Base-by-base conservation (phyloP, 1,140 invertebrate genomes). In the Eciton burchellii region DNA sequence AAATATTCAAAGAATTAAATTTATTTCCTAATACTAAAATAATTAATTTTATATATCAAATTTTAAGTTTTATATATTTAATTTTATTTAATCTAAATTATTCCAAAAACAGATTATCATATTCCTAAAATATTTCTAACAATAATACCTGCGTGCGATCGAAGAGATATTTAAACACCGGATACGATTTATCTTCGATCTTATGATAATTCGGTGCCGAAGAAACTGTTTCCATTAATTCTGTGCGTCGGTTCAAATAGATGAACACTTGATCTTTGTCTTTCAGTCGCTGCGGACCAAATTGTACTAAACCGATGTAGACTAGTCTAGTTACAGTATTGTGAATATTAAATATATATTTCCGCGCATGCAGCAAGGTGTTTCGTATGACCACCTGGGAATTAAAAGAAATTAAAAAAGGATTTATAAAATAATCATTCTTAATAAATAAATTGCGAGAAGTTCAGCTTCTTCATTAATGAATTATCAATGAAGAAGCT, bases 231-330 rank as follows among this genome's bases (percentile, higher is more conserved):
- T 98, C 96, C 76, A 95, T 91, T 3, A 97, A 81, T 71, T 94
- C 92, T 0, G 95, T 95, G 45, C 93, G 94, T 8, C 93, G 94
- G 90, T 97, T 97, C 0, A 97, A 56, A 87, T 96, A 97, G 3
- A 97, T 93, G 91, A 96, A 97, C 29, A 95, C 93, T 92, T 96
- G 95, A 89, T 97, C 97, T 84, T 97, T 97, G 65, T 97, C 96
- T 85, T 96, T 95, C 14, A 95, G 88, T 56, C 94, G 93, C 57
- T 96, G 95, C 0, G 95, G 95, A 0, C 97, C 97, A 88, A 97
- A 95, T 86, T 97, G 96, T 16, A 97, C 82, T 3, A 98, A 88
- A 0, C 97, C 97, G 88, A 97, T 95, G 79, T 95, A 96, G 81
- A 95, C 95, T 0, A 98, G 90, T 12, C 94, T 89, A 0, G 92